Conservation (phyloP, 2,113 vertebrate species). For the Gymnogyps californianus region DNA sequence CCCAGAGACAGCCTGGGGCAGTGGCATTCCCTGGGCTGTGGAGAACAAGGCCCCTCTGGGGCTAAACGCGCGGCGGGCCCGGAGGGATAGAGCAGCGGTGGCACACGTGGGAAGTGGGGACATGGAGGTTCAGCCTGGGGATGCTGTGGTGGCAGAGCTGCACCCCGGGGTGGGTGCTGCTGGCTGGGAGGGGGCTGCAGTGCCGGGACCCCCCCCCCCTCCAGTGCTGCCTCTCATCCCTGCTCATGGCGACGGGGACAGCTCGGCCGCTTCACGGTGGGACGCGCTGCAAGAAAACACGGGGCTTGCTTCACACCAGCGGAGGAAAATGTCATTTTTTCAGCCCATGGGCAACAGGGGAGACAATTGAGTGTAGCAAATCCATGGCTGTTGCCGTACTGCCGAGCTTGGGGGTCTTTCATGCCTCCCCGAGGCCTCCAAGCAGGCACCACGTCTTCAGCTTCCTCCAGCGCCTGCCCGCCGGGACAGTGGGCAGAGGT, state of each 20-base stretch:
- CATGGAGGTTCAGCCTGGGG: fast-evolving
- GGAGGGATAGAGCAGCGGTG: not conserved
- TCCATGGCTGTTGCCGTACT: fast-evolving
- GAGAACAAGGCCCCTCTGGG: no score
- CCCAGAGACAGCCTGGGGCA: not conserved
- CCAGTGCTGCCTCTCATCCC: not conserved
- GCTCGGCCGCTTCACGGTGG: fast-evolving
- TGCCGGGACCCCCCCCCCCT: no score
- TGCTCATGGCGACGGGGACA: fast-evolving
- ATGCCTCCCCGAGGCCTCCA: not conserved
- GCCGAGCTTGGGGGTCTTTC: fast-evolving
- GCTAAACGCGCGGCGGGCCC: not conserved
- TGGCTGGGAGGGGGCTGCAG: not conserved
- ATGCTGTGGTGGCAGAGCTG: not conserved
- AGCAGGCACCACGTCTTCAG: fast-evolving
- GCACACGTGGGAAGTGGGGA: fast-evolving
- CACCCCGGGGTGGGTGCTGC: not conserved
- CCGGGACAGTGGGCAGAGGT: not conserved
- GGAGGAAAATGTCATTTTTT: no score
- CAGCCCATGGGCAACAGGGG: no score
- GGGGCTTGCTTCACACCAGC: not conserved
- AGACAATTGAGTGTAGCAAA: fast-evolving
- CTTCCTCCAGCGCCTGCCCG: not conserved
- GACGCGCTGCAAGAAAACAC: fast-evolving
- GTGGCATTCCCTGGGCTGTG: not conserved